Evolutionary conservation across 2,113 vertebrate genomes (phyloP).

Genomic region (Myanophis thanlyinensis): DNA sequence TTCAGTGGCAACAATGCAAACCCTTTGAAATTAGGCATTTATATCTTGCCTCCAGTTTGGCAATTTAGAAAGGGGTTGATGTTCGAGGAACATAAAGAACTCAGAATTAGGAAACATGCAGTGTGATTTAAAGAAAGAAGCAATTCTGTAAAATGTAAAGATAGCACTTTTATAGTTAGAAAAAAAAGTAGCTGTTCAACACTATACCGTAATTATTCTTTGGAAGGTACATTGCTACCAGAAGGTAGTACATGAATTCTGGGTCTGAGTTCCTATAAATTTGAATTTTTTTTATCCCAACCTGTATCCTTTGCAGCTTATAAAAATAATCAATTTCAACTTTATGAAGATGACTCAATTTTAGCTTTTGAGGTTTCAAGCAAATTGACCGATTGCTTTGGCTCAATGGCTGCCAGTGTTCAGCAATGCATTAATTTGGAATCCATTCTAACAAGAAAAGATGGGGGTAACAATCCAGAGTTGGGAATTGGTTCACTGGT

Average conservation of each 20-base stretch:
- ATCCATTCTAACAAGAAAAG: not conserved
- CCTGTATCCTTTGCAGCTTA: accelerated
- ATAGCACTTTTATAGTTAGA: not conserved
- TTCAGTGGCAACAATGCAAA: not conserved
- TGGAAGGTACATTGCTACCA: not conserved
- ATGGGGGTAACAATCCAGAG: accelerated
- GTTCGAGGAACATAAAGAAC: not conserved
- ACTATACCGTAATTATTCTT: not conserved
- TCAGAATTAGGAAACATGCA: not conserved
- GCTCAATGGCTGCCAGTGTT: not conserved
- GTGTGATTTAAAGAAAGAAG: not conserved
- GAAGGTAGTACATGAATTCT: not conserved
- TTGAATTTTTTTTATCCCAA: accelerated
- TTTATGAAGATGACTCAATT: not conserved
- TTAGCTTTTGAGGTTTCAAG: accelerated
- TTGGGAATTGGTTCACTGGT: not conserved
- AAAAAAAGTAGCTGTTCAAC: not conserved
- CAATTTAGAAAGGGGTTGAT: not conserved
- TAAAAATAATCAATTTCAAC: not conserved
- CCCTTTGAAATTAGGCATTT: not conserved
- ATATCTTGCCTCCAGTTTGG: not conserved
- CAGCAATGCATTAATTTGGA: not conserved
- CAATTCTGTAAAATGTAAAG: not conserved
- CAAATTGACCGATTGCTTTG: not conserved
- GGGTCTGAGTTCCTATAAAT: not conserved